A percentile compares a stretch with the other conserved stretches of the same genome.
Evolutionary conservation across 2,797 vertebrate species (phyloP).

Genomic region (Sebastolobus alascanus): DNA sequence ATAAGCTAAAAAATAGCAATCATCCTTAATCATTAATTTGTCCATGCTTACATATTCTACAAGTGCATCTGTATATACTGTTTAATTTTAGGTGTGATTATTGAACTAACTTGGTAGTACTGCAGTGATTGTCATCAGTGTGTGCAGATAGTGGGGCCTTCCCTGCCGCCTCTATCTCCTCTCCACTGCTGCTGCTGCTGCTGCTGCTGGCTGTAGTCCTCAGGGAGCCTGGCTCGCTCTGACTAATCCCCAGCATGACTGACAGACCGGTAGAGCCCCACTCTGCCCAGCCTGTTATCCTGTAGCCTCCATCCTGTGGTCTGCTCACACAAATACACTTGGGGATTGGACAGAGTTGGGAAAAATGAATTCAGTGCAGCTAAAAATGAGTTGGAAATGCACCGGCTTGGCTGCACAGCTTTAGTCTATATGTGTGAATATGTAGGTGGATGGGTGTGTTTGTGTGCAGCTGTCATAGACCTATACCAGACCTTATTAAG

Average conservation of each 20-base stretch:
- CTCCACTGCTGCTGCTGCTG: neutral
- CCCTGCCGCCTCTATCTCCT: neutral
- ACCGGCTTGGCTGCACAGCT: neutral
- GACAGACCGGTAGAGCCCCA: conserved; percentile 37
- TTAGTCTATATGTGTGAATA: neutral
- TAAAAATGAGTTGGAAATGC: conserved; percentile 7
- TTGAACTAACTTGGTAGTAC: neutral
- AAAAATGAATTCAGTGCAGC: conserved; percentile 15
- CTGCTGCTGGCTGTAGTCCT: conserved; percentile 32
- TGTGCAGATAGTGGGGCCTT: neutral
- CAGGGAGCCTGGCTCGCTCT: conserved; percentile 40
- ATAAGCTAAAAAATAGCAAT: neutral
- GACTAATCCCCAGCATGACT: conserved; percentile 55
- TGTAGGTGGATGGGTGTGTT: conserved; percentile 2
- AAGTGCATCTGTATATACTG: neutral
- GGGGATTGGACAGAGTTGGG: conserved; percentile 21
- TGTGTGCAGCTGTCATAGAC: neutral
- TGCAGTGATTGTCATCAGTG: conserved; percentile 13
- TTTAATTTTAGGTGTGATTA: neutral
- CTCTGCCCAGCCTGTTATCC: conserved; percentile 32
- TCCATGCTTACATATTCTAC: neutral
- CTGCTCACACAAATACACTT: conserved; percentile 13
- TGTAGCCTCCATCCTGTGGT: conserved; percentile 23
- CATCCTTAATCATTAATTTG: neutral
- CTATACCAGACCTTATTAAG: neutral